Conservation (phyloP, 2,797 vertebrate species). For the Anisognathus igniventris region DNA sequence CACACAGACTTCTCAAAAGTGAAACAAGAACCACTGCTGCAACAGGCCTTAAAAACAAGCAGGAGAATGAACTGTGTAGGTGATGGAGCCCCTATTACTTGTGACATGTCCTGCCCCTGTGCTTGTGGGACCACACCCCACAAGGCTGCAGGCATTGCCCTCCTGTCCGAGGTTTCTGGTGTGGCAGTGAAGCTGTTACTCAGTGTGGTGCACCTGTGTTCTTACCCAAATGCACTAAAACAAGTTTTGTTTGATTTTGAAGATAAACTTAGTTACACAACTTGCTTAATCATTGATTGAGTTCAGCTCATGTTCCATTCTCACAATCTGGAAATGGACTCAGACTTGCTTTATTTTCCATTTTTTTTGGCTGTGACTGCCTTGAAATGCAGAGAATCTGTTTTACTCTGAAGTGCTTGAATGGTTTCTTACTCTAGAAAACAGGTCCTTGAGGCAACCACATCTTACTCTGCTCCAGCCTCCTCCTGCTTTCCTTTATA, state of each 20-base stretch:
- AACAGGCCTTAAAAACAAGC: neutral
- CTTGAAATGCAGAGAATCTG: neutral
- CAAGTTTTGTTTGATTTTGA: neutral
- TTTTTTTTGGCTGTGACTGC: neutral
- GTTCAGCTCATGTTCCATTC: neutral
- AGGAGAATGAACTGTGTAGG: neutral
- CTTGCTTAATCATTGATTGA: neutral
- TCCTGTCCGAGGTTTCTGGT: neutral
- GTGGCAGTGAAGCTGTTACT: neutral
- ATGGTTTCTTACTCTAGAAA: neutral
- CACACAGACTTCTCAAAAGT: neutral
- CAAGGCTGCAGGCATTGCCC: neutral
- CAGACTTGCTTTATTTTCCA: neutral
- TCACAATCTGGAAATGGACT: neutral
- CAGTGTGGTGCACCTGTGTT: fast-evolving
- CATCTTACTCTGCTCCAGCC: neutral
- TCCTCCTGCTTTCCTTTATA: neutral
- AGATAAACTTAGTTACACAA: neutral
- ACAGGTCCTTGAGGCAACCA: neutral
- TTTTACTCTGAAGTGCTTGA: neutral
- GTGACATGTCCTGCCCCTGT: neutral
- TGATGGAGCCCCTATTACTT: neutral
- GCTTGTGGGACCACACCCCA: neutral
- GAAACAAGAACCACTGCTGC: neutral
- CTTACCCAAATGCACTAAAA: neutral